Evolutionary conservation across 2,113 vertebrate species (phyloP).

Genomic region (Ramphastos sulfuratus): DNA sequence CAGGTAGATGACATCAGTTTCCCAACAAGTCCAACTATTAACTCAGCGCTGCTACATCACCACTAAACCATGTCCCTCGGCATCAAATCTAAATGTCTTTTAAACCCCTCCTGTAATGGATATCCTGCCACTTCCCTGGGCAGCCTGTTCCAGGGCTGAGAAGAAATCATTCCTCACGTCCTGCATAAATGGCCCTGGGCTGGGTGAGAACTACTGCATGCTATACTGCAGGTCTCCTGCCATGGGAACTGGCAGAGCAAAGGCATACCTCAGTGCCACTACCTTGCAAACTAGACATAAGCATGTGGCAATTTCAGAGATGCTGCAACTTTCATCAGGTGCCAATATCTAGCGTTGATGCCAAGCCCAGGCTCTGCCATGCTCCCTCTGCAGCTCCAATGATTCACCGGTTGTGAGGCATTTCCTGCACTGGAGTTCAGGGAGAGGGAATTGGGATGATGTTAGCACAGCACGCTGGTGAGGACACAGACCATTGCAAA

Average conservation of each 20-base stretch:
- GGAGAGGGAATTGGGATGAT: not conserved
- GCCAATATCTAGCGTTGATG: not conserved
- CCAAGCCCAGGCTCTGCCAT: not conserved
- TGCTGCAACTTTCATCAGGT: not conserved
- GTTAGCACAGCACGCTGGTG: rapidly evolving
- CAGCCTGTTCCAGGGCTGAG: not conserved
- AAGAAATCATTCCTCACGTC: too few species aligned
- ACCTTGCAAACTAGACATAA: not conserved
- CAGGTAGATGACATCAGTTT: too few species aligned
- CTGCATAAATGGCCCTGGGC: not conserved
- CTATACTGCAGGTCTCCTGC: not conserved
- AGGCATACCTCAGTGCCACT: rapidly evolving
- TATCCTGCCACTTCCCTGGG: not conserved
- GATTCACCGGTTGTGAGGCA: not conserved
- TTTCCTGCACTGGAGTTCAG: not conserved
- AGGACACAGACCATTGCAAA: not conserved
- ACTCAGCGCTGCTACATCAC: too few species aligned
- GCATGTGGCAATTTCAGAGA: not conserved
- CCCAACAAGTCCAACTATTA: too few species aligned
- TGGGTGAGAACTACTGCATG: rapidly evolving
- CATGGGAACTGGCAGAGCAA: not conserved
- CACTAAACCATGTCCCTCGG: too few species aligned
- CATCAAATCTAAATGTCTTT: too few species aligned
- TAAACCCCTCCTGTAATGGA: too few species aligned
- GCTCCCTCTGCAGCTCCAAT: rapidly evolving